Evolutionary conservation across 2,113 vertebrate genomes (phyloP), one percentile per base, ranked within the genome.

Genomic region (Phalacrocorax aristotelis): DNA sequence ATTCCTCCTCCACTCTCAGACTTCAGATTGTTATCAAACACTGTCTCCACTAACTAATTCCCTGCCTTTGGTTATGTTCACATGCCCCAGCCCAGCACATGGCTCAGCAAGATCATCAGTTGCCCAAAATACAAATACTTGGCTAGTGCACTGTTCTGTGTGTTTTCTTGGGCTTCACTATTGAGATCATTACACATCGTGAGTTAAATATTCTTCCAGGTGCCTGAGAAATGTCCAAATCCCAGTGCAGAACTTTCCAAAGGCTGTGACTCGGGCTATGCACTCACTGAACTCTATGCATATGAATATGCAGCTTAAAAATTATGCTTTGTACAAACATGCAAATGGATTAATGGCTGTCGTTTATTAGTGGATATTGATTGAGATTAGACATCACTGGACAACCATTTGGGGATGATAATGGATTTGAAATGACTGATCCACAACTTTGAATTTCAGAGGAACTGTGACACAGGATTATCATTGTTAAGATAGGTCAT

Each of bases 341-440:
- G 92, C 62, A 93, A 88, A 95, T 90, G 44, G 66, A 90, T 93
- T 90, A 94, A 95, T 85, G 93, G 26, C 66, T 92, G 62, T 77
- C 36, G 36, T 80, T 95, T 79, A 77, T 97, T 95, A 92, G 49
- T 88, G 87, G 30, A 62, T 93, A 88, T 88, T 94, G 95, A 93
- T 90, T 91, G 87, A 48, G 60, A 88, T 88, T 90, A 93, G 78
- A 42, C 82, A 83, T 77, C 58, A n/a, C 87, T 86, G 93, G 93
- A 62, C 87, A 89, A 49, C 70, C 62, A 4, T 58, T 85, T 81
- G 78, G 58, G 46, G 71, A 69, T 76, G 74, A 52, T 89, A 96
- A 93, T 95, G 87, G 84, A 62, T 92, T 95, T 93, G 52, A 90
- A 91, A 94, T 0, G 25, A 93, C 78, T 83, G 82, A 93, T 65